Evolutionary conservation across 2,797 vertebrate genomes (phyloP).

Genomic region (Amniataba percoides): DNA sequence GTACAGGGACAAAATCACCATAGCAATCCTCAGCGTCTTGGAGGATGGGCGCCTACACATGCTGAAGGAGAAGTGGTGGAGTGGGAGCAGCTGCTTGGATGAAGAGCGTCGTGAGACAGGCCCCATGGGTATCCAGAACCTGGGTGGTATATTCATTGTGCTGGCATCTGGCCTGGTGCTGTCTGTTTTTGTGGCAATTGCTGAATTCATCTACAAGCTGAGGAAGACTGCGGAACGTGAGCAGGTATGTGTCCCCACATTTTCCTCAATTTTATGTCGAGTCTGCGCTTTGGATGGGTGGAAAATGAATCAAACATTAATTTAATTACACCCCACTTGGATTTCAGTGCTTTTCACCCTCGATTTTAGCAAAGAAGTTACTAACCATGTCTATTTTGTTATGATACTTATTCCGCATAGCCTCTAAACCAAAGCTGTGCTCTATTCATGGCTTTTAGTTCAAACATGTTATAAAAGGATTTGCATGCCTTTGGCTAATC

Average conservation of each 20-base stretch:
- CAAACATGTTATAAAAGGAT: slow-evolving; percentile 73
- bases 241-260: slow-evolving; percentile 87
- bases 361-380: slow-evolving; percentile 41
- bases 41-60: slow-evolving; percentile 97
- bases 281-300: not conserved
- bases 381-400: slow-evolving; percentile 45
- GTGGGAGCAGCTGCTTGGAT: slow-evolving; percentile 93
- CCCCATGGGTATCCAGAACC: slow-evolving; percentile 97
- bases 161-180: slow-evolving; percentile 95
- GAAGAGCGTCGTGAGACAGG: slow-evolving; percentile 95
- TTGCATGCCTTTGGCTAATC: slow-evolving; percentile 76
- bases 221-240: slow-evolving; percentile 94
- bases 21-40: slow-evolving; percentile 96
- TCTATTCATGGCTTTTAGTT: slow-evolving; percentile 67
- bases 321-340: slow-evolving; percentile 50
- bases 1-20: slow-evolving; percentile 97
- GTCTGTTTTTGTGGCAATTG: slow-evolving; percentile 96
- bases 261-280: slow-evolving; percentile 18
- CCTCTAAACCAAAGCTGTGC: slow-evolving; percentile 55
- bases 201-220: slow-evolving; percentile 98
- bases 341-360: slow-evolving; percentile 41
- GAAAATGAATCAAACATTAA: slow-evolving; percentile 39
- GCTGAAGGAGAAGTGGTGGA: slow-evolving; percentile 99
- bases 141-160: slow-evolving; percentile 98
- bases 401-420: slow-evolving; percentile 35